A percentile compares a stretch with the other conserved stretches of the same genome.
Conservation (phyloP, 1,140 invertebrate species). For the Leguminivora glycinivorella region DNA sequence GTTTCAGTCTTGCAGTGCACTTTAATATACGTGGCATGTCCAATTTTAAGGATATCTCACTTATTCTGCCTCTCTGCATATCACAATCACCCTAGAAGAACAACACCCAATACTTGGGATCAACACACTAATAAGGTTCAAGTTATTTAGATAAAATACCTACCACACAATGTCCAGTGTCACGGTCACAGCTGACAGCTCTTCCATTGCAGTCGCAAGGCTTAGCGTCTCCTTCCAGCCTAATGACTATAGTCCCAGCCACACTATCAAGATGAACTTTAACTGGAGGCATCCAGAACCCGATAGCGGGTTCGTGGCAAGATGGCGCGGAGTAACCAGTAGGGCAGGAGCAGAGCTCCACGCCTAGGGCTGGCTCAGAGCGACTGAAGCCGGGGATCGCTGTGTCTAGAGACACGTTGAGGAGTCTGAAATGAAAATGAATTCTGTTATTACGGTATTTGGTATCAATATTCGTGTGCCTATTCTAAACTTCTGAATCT, state of each 20-base stretch:
- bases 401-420: constrained; percentile 90
- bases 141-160: constrained; percentile 41
- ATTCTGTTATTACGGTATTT: too few relatives aligned
- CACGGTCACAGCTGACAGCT: constrained; percentile 88
- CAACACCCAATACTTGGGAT: too few relatives aligned
- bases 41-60: too few relatives aligned
- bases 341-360: constrained; percentile 95
- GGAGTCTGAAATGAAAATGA: constrained; percentile 76
- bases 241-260: constrained; percentile 83
- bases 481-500: too few relatives aligned
- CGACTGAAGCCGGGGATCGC: constrained; percentile 84
- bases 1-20: too few relatives aligned
- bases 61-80: too few relatives aligned
- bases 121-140: neutral
- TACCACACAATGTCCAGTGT: constrained; percentile 93
- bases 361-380: constrained; percentile 85
- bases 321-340: constrained; percentile 88
- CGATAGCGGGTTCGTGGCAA: constrained; percentile 92
- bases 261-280: constrained; percentile 48
- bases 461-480: neutral
- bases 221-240: constrained; percentile 88
- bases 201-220: constrained; percentile 92
- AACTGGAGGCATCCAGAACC: constrained; percentile 83
- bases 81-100: too few relatives aligned
- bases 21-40: too few relatives aligned